Conservation (phyloP, 2,113 vertebrate species). For the Bothrops jararaca region DNA sequence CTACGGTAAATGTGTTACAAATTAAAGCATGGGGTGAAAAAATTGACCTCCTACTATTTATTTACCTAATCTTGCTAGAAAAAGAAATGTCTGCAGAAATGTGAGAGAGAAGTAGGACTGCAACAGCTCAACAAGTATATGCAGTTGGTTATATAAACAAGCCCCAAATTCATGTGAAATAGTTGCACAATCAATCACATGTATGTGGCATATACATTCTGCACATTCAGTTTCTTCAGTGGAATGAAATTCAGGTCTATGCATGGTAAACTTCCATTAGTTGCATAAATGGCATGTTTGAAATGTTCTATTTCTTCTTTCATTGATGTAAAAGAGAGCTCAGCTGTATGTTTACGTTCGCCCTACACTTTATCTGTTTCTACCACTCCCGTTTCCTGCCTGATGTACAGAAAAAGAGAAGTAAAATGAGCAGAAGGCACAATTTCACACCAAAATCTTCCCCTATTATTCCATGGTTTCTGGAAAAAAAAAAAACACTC, state of each 20-base stretch:
- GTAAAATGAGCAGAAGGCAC: background rate
- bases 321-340: background rate
- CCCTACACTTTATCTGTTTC: background rate
- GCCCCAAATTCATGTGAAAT: background rate
- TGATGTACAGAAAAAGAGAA: background rate
- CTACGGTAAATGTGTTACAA: background rate
- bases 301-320: background rate
- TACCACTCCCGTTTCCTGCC: background rate
- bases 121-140: background rate
- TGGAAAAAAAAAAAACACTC: background rate
- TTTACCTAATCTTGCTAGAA: background rate
- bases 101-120: background rate
- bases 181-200: background rate
- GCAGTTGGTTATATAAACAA: background rate
- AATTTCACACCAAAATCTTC: background rate
- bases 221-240: background rate
- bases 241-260: background rate
- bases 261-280: background rate
- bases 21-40: background rate
- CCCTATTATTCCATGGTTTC: background rate
- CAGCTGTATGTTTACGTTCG: too few relatives aligned
- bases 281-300: background rate
- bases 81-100: background rate
- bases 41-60: background rate
- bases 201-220: background rate